Evolutionary conservation across 2,888 invertebrate genomes (phyloP), one percentile per base, ranked within the genome.

Genomic region (Drosophila quasianomalipes): DNA sequence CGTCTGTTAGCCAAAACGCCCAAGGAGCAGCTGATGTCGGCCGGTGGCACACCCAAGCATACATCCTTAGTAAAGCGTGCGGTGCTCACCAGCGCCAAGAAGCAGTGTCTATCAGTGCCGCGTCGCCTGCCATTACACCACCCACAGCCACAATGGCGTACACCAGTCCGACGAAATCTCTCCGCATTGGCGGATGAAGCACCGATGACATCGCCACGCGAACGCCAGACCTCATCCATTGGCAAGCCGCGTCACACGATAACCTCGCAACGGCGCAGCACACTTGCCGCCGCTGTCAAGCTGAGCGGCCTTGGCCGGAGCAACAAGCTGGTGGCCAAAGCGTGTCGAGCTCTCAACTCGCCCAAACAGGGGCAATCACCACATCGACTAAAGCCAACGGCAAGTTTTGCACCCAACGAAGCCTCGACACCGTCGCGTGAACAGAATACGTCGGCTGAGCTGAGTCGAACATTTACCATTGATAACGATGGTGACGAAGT

Each of bases 11-110:
- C 59, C 4, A 80, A 77, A 58, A 81, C 87, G 7, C 72, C 88
- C 4, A 63, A 76, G 12, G 76, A 81, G 16, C 75, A 81, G 35
- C 55, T 58, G 47, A 47, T 60, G 28, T 69, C 61, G 2, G 63
- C 37, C 28, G 39, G 64, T 35, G 33, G 80, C 4, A 89, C 91
- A 9, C 91, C 92, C 3, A 83, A 75, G 28, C 86, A 91, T 6
- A 91, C 92, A 0, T 92, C 93, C 0, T 66, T 93, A 4, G 92
- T 91, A 83, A 93, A 92, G 73, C 85, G 90, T 31, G 93, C 89
- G 0, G 58, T 93, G 33, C 47, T 93, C 6, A 88, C 91, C n/a
- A 93, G 92, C 66, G 91, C 92, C 14, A 92, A 91, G 49, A 93
- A 93, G 61, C 83, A 75, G 35, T 83, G 85, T 51, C 54, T 82